Base-by-base conservation (phyloP, 2,113 vertebrate species). In the Spermophilus dauricus region DNA sequence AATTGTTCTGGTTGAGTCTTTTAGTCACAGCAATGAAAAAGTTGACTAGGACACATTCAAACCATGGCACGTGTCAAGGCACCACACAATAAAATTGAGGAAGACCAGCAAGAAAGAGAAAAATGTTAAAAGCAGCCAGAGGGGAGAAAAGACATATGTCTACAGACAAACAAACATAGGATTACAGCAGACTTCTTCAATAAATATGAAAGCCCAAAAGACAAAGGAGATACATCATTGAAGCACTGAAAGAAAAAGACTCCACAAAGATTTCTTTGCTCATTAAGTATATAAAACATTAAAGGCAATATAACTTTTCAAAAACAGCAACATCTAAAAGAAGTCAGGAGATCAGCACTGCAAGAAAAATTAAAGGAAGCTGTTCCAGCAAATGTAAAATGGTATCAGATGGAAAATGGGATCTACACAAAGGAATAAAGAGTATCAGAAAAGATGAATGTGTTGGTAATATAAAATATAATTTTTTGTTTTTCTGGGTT, bases 281-380 rank as follows among this genome's bases (percentile, higher is more conserved):
- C 42, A 73, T 42, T 22, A 91, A 65, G 63, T 80, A 75, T 53
- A 53, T 73, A 73, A 80, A 86, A 91, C 78, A 32, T 69, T 22
- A 81, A 86, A 95, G 20, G 20, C 56, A 88, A 94, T 88, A 63
- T 69, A 86, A 86, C 56, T 86, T 69, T 86, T 78, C 51, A 88
- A 45, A 45, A 63, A 88, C 56, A 88, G 30, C 20, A 82, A 94
- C 58, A 39, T 58, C 56, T 58, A 22, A 58, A 58, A 22, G 20
- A 58, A 63, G 42, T 92, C 26, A 92, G n/a, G 32, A 84, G 39
- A 75, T 37, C 34, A 65, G 61, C 12, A 32, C 34, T 92, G 70
- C 22, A 93, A 53, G n/a, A 86, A 56, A 56, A 85, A 39, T 75
- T 92, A 75, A 51, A 85, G 16, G 56, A 58, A 58, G 20, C 28